Conservation (phyloP, 2,113 vertebrate species). For the Neodon shergylaensis region DNA sequence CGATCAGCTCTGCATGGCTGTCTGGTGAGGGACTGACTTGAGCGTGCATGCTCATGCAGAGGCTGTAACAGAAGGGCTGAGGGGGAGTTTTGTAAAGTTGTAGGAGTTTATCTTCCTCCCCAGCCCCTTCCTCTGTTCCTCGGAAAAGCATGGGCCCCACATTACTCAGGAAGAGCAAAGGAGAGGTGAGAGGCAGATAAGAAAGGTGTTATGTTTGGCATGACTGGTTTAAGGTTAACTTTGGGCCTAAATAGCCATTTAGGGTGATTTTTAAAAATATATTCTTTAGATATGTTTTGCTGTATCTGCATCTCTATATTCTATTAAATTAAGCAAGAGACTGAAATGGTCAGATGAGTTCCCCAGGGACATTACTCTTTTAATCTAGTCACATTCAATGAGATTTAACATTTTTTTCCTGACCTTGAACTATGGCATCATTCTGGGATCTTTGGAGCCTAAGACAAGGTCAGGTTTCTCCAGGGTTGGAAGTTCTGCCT, state of each 20-base stretch:
- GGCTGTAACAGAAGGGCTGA: neutral
- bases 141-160: slow-evolving; percentile 71
- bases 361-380: neutral
- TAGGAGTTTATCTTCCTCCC: slow-evolving; percentile 68
- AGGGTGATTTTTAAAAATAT: slow-evolving; percentile 40
- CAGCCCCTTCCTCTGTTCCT: slow-evolving; percentile 65
- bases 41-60: neutral
- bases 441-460: neutral
- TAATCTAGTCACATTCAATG: slow-evolving; percentile 50
- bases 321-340: slow-evolving; percentile 36
- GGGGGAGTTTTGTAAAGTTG: slow-evolving; percentile 41
- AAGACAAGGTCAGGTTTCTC: neutral
- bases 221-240: slow-evolving; percentile 66
- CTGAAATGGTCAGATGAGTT: slow-evolving; percentile 17
- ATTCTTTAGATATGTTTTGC: neutral
- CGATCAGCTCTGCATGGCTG: fast-evolving
- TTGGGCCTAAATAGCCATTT: slow-evolving; percentile 51
- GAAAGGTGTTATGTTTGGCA: slow-evolving; percentile 77
- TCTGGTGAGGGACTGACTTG: neutral
- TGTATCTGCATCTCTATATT: slow-evolving; percentile 19
- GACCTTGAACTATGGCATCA: neutral
- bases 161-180: slow-evolving; percentile 68
- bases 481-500: neutral
- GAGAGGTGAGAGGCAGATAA: slow-evolving; percentile 78
- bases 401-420: slow-evolving; percentile 17